Base-by-base conservation (phyloP, 1,140 invertebrate species). In the Sitobion miscanthi region DNA sequence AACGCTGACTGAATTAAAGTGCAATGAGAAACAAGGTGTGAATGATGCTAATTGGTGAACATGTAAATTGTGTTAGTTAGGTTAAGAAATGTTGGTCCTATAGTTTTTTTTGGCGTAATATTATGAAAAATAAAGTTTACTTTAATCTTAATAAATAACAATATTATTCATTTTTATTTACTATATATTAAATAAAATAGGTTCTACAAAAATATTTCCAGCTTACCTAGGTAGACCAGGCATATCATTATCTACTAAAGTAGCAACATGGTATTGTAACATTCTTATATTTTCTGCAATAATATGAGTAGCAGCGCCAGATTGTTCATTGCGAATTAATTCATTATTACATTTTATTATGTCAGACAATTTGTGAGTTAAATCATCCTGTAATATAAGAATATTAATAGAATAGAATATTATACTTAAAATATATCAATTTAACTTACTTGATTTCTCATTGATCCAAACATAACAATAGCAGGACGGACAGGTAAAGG, bases 391-490 rank as follows among this genome's bases (percentile, higher is more conserved):
- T 83, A 94, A 94, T 47, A 94, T 94, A 94, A 91, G 85, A 86
- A 90, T 77, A 30, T 23, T 47, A 54, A 88, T 42, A 35, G 0
- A 69, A 69, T 23, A 35, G 2, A 21, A 21, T 23, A 3, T 54
- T 54, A 3, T 54, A 23, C 1, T 47, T 52, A 21, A 30, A 23
- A 54, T 0, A 11, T 38, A 54, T 38, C 6, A 23, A 83, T 23
- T 54, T 38, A 38, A 83, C 35, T 82, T 94, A 96, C 96, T 95
- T 97, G 97, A 97, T 99, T 99, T 95, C 98, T 98, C 1, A 99
- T 99, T 4, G 99, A 98, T n/a, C 99, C 99, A 95, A 99, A 99
- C 98, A 99, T 99, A n/a, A 99, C 98, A 9, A 99, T 99, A 89
- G 99, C 99, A 2, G 99, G 99, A 94, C 99, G 96, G 0, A 98